Evolutionary conservation across 2,888 invertebrate genomes (phyloP).

Genomic region (Escarpia spicata): DNA sequence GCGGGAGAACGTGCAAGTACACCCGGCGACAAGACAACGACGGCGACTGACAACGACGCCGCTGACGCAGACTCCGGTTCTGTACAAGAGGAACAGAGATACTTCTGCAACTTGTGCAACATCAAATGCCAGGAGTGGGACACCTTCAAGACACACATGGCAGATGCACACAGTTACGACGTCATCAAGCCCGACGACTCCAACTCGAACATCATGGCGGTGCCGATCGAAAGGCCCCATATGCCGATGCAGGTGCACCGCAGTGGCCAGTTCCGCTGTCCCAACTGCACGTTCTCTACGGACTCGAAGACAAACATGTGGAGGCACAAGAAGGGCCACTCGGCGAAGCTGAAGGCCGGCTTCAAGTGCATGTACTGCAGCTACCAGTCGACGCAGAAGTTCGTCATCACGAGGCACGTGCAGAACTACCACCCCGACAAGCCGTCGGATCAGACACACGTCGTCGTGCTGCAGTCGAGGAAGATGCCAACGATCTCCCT

Average conservation of each 20-base stretch:
- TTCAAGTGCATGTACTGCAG: neutral
- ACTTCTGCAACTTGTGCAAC: neutral
- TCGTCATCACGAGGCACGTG: neutral
- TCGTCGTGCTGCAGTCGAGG: neutral
- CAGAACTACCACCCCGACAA: neutral
- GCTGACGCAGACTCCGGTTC: neutral
- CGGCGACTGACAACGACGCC: neutral
- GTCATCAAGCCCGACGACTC: neutral
- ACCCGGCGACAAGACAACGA: neutral
- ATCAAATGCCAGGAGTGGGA: neutral
- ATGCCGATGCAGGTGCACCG: neutral
- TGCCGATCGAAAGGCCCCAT: neutral
- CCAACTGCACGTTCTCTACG: neutral
- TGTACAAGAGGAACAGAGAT: neutral
- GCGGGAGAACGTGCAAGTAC: neutral
- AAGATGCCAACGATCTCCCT: neutral
- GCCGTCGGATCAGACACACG: neutral
- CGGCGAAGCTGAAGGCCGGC: neutral
- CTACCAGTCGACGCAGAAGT: neutral
- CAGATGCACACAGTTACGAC: neutral
- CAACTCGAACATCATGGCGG: neutral
- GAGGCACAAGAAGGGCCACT: neutral
- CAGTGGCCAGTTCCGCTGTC: neutral
- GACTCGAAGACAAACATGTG: constrained; percentile 2
- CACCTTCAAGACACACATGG: constrained; percentile 4